Evolutionary conservation across 2,888 invertebrate genomes (phyloP).

Genomic region (Iphiclides podalirius): DNA sequence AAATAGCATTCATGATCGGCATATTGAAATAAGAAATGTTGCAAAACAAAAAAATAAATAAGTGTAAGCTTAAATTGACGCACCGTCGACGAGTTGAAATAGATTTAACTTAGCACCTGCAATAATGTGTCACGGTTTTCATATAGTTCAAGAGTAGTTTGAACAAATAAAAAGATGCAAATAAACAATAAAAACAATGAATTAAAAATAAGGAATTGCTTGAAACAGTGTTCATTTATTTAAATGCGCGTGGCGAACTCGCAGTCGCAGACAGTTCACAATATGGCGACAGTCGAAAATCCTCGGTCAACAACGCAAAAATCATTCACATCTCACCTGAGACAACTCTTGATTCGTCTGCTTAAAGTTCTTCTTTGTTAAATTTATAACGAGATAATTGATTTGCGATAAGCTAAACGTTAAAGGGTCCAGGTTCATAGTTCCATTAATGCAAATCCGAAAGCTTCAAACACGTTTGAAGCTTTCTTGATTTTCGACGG

Average conservation of each 20-base stretch:
- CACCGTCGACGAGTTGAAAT: too few species aligned
- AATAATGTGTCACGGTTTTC: too few species aligned
- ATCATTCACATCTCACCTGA: slow-evolving; percentile 84
- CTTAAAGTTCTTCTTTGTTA: slow-evolving; percentile 97
- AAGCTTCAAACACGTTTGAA: slow-evolving; percentile 97
- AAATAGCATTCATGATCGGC: too few species aligned
- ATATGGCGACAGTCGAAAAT: slow-evolving; percentile 74
- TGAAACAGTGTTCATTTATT: not conserved
- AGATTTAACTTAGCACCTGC: too few species aligned
- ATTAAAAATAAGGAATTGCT: too few species aligned
- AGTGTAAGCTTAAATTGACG: too few species aligned
- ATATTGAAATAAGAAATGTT: too few species aligned
- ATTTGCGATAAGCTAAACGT: slow-evolving; percentile 99
- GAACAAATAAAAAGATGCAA: too few species aligned
- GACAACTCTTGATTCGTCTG: slow-evolving; percentile 93
- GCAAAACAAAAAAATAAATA: too few species aligned
- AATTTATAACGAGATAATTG: slow-evolving; percentile 96
- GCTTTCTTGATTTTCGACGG: slow-evolving; percentile 91
- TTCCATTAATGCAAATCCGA: slow-evolving; percentile 95
- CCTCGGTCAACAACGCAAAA: slow-evolving; percentile 54
- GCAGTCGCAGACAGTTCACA: slow-evolving; percentile 42
- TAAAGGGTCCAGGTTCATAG: slow-evolving; percentile 99
- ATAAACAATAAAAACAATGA: too few species aligned
- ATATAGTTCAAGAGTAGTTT: too few species aligned
- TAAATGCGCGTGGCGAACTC: slow-evolving; percentile 10